Evolutionary conservation across 2,113 vertebrate genomes (phyloP), one percentile per base, ranked within the genome.

Genomic region (Phoenicopterus ruber): DNA sequence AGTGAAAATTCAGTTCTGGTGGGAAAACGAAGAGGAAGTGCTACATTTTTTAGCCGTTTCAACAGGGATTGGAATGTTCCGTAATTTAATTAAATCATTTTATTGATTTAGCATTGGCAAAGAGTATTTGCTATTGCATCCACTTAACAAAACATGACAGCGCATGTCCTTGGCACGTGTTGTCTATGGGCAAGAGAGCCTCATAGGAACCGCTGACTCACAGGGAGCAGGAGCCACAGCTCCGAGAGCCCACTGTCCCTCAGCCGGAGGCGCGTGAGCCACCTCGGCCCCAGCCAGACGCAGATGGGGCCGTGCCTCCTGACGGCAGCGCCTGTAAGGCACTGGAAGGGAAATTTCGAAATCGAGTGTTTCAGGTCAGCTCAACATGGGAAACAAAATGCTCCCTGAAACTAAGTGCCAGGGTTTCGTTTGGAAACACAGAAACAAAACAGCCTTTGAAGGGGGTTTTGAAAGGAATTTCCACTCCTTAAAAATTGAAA

Each of bases 391-490:
- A 89, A 96, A 84, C 81, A 91, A 94, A 97, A 92, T 47, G 63
- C 72, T 88, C 69, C 65, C 63, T 94, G 93, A 86, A 82, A 81
- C 61, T 0, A 2, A 84, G 52, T 74, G 70, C 90, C 90, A 93
- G 82, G n/a, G 24, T 81, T 97, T 95, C 61, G 3, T 67, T 84
- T 62, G 89, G 88, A 96, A 94, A 84, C 83, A 40, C 65, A 81
- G 80, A 74, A 92, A 92, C 94, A 97, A 92, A 95, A 91, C 65
- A 91, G 93, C 65, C 83, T 96, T 96, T 96, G 86, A 96, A 69
- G 77, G 46, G 57, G 36, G n/a, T 65, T 89, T 87, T 94, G 93
- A 94, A 95, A 94, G 66, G 66, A 82, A 78, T 87, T 95, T 87
- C 83, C 78, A 96, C 50, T 91, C 58, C 70, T 88, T 88, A 82